Evolutionary conservation across 1,140 invertebrate genomes (phyloP).

Genomic region (Heliothis subflexa): DNA sequence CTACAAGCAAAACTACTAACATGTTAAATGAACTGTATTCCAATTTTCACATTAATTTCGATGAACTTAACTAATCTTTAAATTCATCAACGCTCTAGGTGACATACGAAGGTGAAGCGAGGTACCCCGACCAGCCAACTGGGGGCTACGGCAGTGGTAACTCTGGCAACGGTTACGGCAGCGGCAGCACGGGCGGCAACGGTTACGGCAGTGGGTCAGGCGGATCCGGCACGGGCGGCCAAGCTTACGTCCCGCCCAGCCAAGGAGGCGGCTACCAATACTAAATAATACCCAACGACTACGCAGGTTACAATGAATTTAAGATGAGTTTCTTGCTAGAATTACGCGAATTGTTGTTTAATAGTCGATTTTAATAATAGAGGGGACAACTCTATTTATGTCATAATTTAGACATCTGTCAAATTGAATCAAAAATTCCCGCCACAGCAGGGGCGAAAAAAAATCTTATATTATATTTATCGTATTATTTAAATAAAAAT

Average conservation of each 20-base stretch:
- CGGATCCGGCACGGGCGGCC: constrained; percentile 51
- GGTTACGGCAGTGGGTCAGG: constrained; percentile 31
- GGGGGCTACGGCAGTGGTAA: constrained; percentile 38
- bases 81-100: constrained; percentile 78
- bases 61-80: not conserved
- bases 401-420: not conserved
- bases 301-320: constrained; percentile 35
- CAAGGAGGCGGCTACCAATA: constrained; percentile 87
- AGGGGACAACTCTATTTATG: not conserved
- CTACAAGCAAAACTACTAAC: too few relatives aligned
- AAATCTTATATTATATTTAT: too few relatives aligned
- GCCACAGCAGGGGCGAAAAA: too few relatives aligned
- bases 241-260: constrained; percentile 76
- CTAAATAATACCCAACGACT: constrained; percentile 62
- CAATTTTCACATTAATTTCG: too few relatives aligned
- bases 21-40: too few relatives aligned
- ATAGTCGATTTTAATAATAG: constrained; percentile 14
- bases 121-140: constrained; percentile 82
- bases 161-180: constrained; percentile 29
- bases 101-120: constrained; percentile 87
- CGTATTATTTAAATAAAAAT: too few relatives aligned
- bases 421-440: not conserved
- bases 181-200: constrained; percentile 26
- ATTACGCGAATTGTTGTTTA: constrained; percentile 14
- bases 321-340: constrained; percentile 22